Conservation (phyloP, 2,797 vertebrate species). For the Sphenodon punctatus region DNA sequence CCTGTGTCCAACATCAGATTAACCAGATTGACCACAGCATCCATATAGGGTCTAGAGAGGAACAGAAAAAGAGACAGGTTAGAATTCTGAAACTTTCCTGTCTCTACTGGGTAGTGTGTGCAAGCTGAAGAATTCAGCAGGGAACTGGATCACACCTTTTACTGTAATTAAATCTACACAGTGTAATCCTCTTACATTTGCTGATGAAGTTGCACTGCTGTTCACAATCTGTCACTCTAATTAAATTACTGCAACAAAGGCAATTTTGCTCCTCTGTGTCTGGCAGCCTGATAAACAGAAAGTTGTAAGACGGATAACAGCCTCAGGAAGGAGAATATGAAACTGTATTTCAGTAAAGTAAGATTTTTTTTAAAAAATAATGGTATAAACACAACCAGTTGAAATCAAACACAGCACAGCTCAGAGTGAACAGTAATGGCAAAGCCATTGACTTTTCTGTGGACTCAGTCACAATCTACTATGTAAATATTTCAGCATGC, state of each 20-base stretch:
- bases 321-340: conserved; percentile 2
- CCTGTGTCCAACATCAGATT: conserved; percentile 97
- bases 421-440: background rate
- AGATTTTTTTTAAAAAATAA: background rate
- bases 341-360: background rate
- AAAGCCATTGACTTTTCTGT: background rate
- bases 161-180: conserved; percentile 40
- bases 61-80: background rate
- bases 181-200: conserved; percentile 26
- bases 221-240: conserved; percentile 33
- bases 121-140: conserved; percentile 11
- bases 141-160: background rate
- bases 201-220: conserved; percentile 13
- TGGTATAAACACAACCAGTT: background rate
- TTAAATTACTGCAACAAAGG: background rate
- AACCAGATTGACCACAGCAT: conserved; percentile 94
- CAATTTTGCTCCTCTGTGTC: background rate
- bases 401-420: background rate
- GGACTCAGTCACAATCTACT: background rate
- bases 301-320: background rate
- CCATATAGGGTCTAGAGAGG: conserved; percentile 92
- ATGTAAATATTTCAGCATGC: background rate
- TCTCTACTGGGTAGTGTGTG: background rate
- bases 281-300: background rate
- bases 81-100: background rate